Evolutionary conservation across 2,113 vertebrate genomes (phyloP), one percentile per base, ranked within the genome.

Genomic region (Calidris pygmaea): DNA sequence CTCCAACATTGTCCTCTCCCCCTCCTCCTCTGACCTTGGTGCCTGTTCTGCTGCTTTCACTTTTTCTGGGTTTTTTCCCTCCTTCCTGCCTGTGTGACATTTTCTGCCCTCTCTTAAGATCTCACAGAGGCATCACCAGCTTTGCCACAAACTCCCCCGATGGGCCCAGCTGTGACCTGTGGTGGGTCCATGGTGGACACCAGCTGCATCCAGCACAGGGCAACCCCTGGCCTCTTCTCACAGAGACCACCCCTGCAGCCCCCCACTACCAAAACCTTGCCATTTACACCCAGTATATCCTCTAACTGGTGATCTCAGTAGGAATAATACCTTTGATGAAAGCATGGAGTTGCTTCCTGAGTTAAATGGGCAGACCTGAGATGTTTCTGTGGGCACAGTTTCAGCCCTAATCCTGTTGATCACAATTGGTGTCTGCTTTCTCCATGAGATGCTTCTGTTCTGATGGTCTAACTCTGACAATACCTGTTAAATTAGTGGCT

Each of bases 401-500:
- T 39, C 50, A 71, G 60, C 37, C 39, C 32, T 24, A 19, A 16
- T 53, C 32, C 45, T 18, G 10, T 22, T 30, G 4, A 9, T 9
- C 48, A 39, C 14, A 24, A 1, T 47, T 41, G 0, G 0, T 12
- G 27, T 41, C n/a, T 45, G 12, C 21, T 34, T 5, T 13, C 29
- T 6, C 13, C 10, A 4, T 17, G 13, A 34, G 45, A 10, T 20
- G 8, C 15, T 55, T 41, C 14, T 32, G n/a, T 60, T 74, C 27
- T 14, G 7, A 1, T 30, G 24, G 62, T 55, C 39, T 6, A 3
- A 35, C n/a, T 55, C 2, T 1, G 0, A 2, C 47, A 23, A 4
- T 6, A 23, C 12, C 22, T 0, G 1, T 34, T 9, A 23, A 68
- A 27, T 41, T 1, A 7, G 14, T 3, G 15, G 6, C 8, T 47